Conservation (phyloP, 1,140 invertebrate genomes). For the Aphelinus certus region DNA sequence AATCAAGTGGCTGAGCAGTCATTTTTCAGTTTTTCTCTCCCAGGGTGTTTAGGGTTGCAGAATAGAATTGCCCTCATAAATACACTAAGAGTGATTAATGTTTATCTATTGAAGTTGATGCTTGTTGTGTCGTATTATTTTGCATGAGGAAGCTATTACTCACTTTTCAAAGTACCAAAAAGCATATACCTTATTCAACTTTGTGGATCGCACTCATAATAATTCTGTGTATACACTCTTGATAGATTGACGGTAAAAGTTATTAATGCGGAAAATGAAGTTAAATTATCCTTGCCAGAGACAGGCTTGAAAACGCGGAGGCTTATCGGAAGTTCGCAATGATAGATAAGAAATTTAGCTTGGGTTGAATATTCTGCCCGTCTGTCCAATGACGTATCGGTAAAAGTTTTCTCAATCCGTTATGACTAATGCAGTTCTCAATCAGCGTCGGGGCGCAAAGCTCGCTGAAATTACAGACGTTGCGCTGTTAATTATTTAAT, state of each 20-base stretch:
- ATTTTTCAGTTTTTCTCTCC: slow-evolving; percentile 39
- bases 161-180: neutral
- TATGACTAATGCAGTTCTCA: slow-evolving; percentile 27
- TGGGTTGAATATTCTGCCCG: too few species aligned
- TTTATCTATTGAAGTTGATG: slow-evolving; percentile 24
- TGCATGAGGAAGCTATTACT: slow-evolving; percentile 4
- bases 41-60: slow-evolving; percentile 18
- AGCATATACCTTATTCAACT: neutral
- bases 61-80: neutral
- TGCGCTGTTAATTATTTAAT: slow-evolving; percentile 33
- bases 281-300: too few species aligned
- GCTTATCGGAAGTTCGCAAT: too few species aligned
- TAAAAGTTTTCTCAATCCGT: slow-evolving; percentile 9
- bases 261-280: too few species aligned
- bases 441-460: neutral
- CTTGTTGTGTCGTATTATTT: slow-evolving; percentile 7
- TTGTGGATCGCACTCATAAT: too few species aligned
- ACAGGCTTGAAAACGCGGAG: too few species aligned
- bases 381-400: neutral
- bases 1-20: slow-evolving; percentile 25
- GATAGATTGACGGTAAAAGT: too few species aligned
- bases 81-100: slow-evolving; percentile 26
- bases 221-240: too few species aligned
- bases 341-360: too few species aligned
- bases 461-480: slow-evolving; percentile 5